phyloP scores from a whole-genome alignment of 2,797 vertebrate genomes.

The Acanthopagrus latus region DNA sequence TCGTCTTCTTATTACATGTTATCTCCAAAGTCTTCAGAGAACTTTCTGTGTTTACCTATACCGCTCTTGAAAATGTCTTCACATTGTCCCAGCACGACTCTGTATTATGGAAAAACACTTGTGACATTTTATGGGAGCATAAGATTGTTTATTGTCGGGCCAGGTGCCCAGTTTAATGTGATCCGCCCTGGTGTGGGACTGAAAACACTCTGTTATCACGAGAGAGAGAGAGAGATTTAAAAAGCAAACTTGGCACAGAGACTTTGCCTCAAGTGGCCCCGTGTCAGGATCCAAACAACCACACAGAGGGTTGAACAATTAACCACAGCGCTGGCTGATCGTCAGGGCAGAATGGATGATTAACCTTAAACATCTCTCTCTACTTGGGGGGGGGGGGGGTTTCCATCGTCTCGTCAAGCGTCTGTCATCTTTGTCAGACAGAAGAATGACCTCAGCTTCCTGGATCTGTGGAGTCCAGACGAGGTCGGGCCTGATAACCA shows the following conservation, averaged over 20 bases:
- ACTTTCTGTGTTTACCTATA: too few species aligned
- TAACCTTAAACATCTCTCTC: constrained; percentile 42
- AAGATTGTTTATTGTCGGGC: constrained; percentile 31
- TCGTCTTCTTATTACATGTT: not conserved
- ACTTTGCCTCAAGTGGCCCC: not conserved
- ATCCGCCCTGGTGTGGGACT: not conserved
- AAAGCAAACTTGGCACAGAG: not conserved
- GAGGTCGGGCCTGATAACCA: not conserved
- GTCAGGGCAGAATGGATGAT: constrained; percentile 50
- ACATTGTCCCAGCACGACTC: not conserved
- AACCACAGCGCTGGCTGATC: constrained; percentile 25
- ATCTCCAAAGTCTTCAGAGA: not conserved
- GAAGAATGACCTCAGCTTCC: not conserved
- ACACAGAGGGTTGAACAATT: constrained; percentile 58
- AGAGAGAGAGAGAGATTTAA: not conserved
- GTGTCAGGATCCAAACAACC: constrained; percentile 6
- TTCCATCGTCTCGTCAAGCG: not conserved
- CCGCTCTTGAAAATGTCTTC: not conserved
- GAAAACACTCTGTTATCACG: not conserved
- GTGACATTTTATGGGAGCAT: constrained; percentile 51
- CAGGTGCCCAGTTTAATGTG: constrained; percentile 18
- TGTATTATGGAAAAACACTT: constrained; percentile 49
- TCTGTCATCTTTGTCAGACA: not conserved
- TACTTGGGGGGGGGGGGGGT: not conserved
- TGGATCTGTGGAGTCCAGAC: not conserved